Percentiles rank a stretch among this genome's conserved stretches.
Conservation (phyloP, 2,113 vertebrate genomes). For the Sander vitreus region DNA sequence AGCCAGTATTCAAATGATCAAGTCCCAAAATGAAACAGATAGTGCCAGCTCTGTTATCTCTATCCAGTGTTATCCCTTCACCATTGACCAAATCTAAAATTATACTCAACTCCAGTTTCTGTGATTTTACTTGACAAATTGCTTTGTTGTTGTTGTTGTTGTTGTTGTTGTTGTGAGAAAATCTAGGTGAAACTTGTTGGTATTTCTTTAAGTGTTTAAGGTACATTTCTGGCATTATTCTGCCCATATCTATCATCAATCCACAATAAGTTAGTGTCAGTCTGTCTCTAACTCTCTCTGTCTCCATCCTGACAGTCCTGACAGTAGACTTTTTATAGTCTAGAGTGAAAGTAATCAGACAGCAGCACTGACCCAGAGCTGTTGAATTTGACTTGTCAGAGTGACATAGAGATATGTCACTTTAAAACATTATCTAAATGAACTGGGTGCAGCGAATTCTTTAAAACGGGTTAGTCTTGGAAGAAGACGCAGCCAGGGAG, state of each 20-base stretch:
- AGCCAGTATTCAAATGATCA: no score
- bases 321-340: background rate
- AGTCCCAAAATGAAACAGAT: background rate
- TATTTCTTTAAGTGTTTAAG: background rate
- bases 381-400: background rate
- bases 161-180: background rate
- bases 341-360: slow-evolving; percentile 5
- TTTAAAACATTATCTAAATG: slow-evolving; percentile 37
- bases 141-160: background rate
- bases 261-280: background rate
- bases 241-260: background rate
- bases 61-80: background rate
- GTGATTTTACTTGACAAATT: background rate
- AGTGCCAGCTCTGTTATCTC: background rate
- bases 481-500: slow-evolving; percentile 27
- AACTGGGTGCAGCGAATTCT: background rate
- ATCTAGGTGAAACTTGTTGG: background rate
- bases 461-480: slow-evolving; percentile 67
- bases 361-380: slow-evolving; percentile 10
- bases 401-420: slow-evolving; percentile 20
- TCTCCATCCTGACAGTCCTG: background rate
- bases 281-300: slow-evolving; percentile 24
- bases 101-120: background rate
- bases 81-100: background rate
- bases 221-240: background rate